Evolutionary conservation across 2,797 vertebrate species (phyloP).

Genomic region (Coilia nasus): DNA sequence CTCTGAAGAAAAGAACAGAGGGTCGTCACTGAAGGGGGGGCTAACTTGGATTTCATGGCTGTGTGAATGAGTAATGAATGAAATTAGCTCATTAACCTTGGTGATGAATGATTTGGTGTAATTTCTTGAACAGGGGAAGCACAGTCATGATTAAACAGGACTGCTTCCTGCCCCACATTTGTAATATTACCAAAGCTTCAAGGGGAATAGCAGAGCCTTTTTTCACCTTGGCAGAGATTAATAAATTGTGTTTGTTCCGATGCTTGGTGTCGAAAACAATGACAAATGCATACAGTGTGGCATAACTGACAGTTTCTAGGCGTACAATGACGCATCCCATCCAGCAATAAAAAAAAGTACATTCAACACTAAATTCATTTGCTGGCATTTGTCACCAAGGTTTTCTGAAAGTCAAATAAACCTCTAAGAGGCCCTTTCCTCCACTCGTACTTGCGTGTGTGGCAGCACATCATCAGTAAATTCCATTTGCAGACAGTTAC

Average conservation of each 20-base stretch:
- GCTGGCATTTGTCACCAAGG: conserved; percentile 34
- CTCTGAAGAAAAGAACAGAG: neutral
- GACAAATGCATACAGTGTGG: conserved; percentile 56
- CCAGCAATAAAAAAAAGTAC: conserved; percentile 48
- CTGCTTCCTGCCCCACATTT: neutral
- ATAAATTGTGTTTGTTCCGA: conserved; percentile 62
- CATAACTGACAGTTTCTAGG: conserved; percentile 65
- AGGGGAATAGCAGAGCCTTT: neutral
- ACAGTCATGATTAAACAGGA: conserved; percentile 32
- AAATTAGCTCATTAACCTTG: conserved; percentile 41
- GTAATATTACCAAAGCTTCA: neutral
- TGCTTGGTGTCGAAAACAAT: conserved; percentile 43
- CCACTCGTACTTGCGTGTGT: conserved; percentile 18
- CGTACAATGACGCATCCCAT: conserved; percentile 54
- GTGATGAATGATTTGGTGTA: conserved; percentile 49
- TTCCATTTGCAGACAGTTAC: conserved; percentile 59
- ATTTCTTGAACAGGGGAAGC: conserved; percentile 40
- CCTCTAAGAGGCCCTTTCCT: conserved; percentile 39
- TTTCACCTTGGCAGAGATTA: conserved; percentile 47
- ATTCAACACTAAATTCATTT: conserved; percentile 34
- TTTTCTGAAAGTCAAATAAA: conserved; percentile 43
- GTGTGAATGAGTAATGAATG: conserved; percentile 44
- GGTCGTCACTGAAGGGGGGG: conserved; percentile 18
- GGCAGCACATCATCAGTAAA: conserved; percentile 54
- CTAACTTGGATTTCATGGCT: conserved; percentile 42